These are phyloP conservation scores for Typhlichthys eigenmanni DNA, from an alignment of 2,797 vertebrate species.

Conservation along the genomic window DNA sequence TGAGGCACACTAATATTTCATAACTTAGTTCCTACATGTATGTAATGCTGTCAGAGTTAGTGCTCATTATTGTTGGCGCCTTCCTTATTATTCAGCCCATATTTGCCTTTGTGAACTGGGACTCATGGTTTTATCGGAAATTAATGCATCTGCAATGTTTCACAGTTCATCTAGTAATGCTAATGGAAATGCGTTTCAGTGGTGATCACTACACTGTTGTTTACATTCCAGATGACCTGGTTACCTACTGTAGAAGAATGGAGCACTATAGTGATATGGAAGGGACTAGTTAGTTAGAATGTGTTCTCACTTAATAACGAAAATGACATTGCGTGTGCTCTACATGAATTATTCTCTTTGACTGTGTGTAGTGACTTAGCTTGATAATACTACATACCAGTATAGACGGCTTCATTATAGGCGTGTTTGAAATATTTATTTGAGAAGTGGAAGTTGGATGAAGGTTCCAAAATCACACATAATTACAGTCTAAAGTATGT, in stretches of 20 bases:
- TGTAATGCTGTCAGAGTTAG: constrained; percentile 21
- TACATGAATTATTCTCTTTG: neutral
- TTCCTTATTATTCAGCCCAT: constrained; percentile 25
- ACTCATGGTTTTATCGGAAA: neutral
- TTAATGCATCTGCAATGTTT: neutral
- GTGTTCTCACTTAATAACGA: neutral
- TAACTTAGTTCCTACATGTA: constrained; percentile 16
- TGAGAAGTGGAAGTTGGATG: neutral
- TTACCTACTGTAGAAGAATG: too few relatives aligned
- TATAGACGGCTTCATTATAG: neutral
- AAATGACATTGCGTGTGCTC: constrained; percentile 6
- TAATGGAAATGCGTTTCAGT: constrained; percentile 3
- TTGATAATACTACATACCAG: neutral
- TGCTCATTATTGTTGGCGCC: constrained; percentile 21
- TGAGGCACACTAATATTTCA: constrained; percentile 18
- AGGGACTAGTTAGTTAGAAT: constrained; percentile 1
- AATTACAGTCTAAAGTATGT: too few relatives aligned
- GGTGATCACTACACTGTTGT: neutral
- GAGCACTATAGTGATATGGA: neutral
- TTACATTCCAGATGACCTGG: neutral
- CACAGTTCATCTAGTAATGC: constrained; percentile 8
- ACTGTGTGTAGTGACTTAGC: neutral
- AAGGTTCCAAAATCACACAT: too few relatives aligned
- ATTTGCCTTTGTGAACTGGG: constrained; percentile 27
- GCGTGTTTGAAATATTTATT: neutral